A percentile compares a stretch with the other conserved stretches of the same genome.
Conservation (phyloP, 2,888 invertebrate species). For the Macrosoma leucophasiata region DNA sequence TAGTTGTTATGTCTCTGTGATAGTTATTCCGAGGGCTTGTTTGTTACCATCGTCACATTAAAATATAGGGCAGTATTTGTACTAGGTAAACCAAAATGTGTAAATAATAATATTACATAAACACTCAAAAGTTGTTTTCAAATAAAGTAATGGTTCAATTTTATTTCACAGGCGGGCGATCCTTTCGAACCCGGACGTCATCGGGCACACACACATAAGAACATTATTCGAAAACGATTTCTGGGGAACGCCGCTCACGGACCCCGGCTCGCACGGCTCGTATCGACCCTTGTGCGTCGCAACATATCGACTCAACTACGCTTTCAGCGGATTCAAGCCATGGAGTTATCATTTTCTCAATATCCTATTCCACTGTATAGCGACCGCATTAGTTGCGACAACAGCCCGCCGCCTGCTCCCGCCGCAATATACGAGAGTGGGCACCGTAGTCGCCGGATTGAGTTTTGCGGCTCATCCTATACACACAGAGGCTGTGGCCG, state of each 20-base stretch:
- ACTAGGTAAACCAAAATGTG: no score
- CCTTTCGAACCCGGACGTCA: constrained; percentile 94
- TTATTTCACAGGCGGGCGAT: constrained; percentile 90
- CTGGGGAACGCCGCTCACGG: constrained; percentile 97
- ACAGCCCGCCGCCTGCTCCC: constrained; percentile 84
- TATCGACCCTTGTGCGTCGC: constrained; percentile 95
- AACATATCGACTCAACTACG: constrained; percentile 89
- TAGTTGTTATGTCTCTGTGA: no score
- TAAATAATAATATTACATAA: no score
- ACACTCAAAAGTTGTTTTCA: no score
- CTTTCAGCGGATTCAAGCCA: constrained; percentile 85
- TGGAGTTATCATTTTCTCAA: constrained; percentile 92
- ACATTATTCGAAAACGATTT: constrained; percentile 94
- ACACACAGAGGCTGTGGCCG: constrained; percentile 97
- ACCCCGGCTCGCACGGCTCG: constrained; percentile 96
- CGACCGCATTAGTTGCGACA: constrained; percentile 87
- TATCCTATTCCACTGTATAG: constrained; percentile 88
- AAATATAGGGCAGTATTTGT: no score
- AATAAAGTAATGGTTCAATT: constrained; percentile 39
- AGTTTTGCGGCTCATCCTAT: constrained; percentile 97
- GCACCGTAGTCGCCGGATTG: constrained; percentile 85
- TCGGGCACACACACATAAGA: constrained; percentile 87
- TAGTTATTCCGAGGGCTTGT: no score
- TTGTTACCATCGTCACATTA: no score
- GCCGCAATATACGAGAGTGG: constrained; percentile 77